Evolutionary conservation across 1,140 invertebrate genomes (phyloP).

Genomic region (Tigriopus japonicus): DNA sequence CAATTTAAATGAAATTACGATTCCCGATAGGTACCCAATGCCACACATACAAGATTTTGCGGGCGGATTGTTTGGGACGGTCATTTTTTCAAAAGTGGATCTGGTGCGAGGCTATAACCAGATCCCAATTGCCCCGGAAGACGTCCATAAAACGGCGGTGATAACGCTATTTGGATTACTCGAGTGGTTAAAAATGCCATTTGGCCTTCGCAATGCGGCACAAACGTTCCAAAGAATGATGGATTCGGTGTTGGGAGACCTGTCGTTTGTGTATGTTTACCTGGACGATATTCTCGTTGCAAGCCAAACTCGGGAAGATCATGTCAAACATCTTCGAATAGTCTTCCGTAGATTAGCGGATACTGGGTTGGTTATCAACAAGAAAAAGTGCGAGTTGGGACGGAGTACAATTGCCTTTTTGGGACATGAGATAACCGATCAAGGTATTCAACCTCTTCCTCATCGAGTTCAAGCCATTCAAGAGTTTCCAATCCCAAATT

Average conservation of each 20-base stretch:
- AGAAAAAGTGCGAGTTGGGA: too few species aligned
- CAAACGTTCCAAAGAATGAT: constrained; percentile 28
- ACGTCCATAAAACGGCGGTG: constrained; percentile 22
- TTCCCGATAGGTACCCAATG: constrained; percentile 25
- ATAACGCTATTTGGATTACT: constrained; percentile 23
- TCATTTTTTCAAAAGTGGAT: constrained; percentile 17
- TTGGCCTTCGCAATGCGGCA: constrained; percentile 27
- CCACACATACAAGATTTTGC: constrained; percentile 19
- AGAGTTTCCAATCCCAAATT: too few species aligned
- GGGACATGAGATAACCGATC: too few species aligned
- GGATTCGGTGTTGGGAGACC: neutral
- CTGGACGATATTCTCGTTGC: neutral
- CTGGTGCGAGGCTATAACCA: constrained; percentile 18
- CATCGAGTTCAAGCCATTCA: too few species aligned
- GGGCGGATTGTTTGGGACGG: neutral
- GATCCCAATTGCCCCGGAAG: constrained; percentile 17
- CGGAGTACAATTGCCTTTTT: too few species aligned
- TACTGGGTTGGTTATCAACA: too few species aligned
- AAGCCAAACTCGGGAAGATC: neutral
- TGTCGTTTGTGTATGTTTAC: neutral
- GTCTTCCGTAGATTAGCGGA: too few species aligned
- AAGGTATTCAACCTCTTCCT: too few species aligned
- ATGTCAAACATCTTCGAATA: too few species aligned
- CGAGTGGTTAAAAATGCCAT: constrained; percentile 24
- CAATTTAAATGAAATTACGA: constrained; percentile 25